Evolutionary conservation across 2,888 invertebrate genomes (phyloP).

Genomic region (Drosophila multiciliata): DNA sequence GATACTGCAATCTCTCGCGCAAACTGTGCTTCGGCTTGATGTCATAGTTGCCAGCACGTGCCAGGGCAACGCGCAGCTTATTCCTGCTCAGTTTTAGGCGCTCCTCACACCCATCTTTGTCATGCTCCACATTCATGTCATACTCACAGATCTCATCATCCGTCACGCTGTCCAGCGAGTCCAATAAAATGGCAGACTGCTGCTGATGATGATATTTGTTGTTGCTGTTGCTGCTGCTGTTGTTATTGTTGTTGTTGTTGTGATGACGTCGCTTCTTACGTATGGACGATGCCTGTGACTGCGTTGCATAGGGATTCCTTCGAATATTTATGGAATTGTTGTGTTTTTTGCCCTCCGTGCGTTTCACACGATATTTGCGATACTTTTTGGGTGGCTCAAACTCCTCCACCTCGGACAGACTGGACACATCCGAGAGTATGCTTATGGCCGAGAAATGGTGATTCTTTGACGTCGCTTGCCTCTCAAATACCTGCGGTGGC

Average conservation of each 20-base stretch:
- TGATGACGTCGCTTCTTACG: constrained; percentile 42
- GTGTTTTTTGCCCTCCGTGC: constrained; percentile 27
- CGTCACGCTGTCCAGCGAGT: constrained; percentile 55
- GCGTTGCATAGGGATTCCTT: constrained; percentile 20
- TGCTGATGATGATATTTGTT: constrained; percentile 23
- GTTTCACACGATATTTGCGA: constrained; percentile 45
- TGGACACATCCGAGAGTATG: constrained; percentile 65
- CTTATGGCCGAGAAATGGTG: constrained; percentile 48
- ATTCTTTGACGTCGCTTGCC: constrained; percentile 14
- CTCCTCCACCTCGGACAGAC: constrained; percentile 47
- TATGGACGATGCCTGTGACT: constrained; percentile 5
- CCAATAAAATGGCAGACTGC: constrained; percentile 41
- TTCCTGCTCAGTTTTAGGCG: constrained; percentile 71
- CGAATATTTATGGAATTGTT: background rate
- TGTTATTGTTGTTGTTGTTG: constrained; percentile 13
- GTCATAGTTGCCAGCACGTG: constrained; percentile 51
- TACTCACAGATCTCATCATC: constrained; percentile 59
- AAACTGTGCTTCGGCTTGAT: constrained; percentile 63
- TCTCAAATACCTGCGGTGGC: constrained; percentile 19
- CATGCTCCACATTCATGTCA: constrained; percentile 47
- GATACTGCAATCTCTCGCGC: constrained; percentile 60
- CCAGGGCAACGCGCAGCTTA: constrained; percentile 78
- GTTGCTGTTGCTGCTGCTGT: constrained; percentile 29
- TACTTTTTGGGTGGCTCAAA: constrained; percentile 43
- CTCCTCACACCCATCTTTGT: constrained; percentile 45